Base-by-base conservation (phyloP, 2,888 invertebrate genomes). In the Pseudococcus viburni region DNA sequence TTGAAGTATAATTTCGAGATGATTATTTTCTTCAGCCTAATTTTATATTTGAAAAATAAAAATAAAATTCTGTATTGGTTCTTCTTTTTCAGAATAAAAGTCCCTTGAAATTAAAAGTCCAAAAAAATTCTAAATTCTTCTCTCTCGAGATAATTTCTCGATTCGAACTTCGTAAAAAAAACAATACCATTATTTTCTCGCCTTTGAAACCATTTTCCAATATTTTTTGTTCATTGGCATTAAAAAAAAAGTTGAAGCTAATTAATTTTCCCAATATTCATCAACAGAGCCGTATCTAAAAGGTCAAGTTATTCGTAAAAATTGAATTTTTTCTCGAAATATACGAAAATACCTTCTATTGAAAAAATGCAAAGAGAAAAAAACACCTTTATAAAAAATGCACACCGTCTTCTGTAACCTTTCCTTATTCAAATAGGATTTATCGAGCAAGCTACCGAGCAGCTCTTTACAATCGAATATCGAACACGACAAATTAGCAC, bases 401-500 rank as follows among this genome's bases (percentile, higher is more conserved):
- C 42, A 3, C 5, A 42, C 7, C 15, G n/a, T 1, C n/a, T 5
- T n/a, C 59, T 22, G 9, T 64, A 64, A 64, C 22, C 22, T 64
- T 22, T 22, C n/a, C 3, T 1, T 17, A 22, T 64, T 22, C 1
- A 64, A 64, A 64, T 22, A 64, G 64, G 12, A 64, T 19, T 19
- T 22, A 9, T 64, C 64, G 64, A 64, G 15, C 64, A 59, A n/a
- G 59, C 3, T 19, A 19, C 64, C 64, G 19, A n/a, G 7, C 3
- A 55, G n/a, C n/a, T 55, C 55, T 55, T 11, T 33, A 73, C 73
- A 73, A 73, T 73, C 73, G 17, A 73, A 73, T 73, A 73, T 33
- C 17, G 73, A 73, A 33, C 33, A 39, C 17, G 73, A 33, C 7
- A 73, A 73, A 73, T 73, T 73, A 73, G 73, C 33, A 8, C 33